phyloP scores from a whole-genome alignment of 2,888 invertebrate species.

The Heterodera filipjevi region DNA sequence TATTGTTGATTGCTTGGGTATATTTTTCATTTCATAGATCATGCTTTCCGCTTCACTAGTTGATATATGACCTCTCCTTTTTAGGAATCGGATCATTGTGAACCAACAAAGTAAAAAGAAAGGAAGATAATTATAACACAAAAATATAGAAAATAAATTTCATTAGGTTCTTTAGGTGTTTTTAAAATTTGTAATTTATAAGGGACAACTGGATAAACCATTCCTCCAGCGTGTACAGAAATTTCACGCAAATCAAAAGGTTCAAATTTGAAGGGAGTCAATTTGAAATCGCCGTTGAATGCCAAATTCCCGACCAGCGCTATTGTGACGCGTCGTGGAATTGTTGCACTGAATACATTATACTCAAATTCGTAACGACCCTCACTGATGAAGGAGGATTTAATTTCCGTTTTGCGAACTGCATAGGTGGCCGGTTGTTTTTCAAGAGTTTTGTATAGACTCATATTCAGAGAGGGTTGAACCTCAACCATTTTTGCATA shows the following conservation, averaged over 20 bases:
- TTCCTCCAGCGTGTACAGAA: slow-evolving; percentile 28
- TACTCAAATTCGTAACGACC: slow-evolving; percentile 35
- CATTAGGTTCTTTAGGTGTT: too few relatives aligned
- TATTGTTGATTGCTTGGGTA: too few relatives aligned
- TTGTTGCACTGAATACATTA: slow-evolving; percentile 30
- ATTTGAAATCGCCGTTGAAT: slow-evolving; percentile 24
- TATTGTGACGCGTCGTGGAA: slow-evolving; percentile 35
- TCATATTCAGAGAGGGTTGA: slow-evolving; percentile 30
- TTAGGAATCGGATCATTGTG: too few relatives aligned
- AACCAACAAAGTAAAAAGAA: too few relatives aligned
- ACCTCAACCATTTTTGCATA: slow-evolving; percentile 29
- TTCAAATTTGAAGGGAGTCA: slow-evolving; percentile 40
- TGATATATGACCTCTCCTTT: too few relatives aligned
- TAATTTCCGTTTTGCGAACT: slow-evolving; percentile 37
- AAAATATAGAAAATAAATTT: too few relatives aligned
- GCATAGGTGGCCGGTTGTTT: slow-evolving; percentile 26
- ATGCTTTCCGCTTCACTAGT: too few relatives aligned
- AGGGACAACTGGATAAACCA: slow-evolving; percentile 31
- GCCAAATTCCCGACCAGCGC: slow-evolving; percentile 30
- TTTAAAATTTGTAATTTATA: slow-evolving; percentile 25
- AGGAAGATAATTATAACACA: too few relatives aligned
- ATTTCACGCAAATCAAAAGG: slow-evolving; percentile 34
- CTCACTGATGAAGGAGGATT: slow-evolving; percentile 24
- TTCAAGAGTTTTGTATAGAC: slow-evolving; percentile 24
- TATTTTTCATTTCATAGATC: too few relatives aligned